Conservation (phyloP, 2,797 vertebrate genomes). For the Pipistrellus pipistrellus region DNA sequence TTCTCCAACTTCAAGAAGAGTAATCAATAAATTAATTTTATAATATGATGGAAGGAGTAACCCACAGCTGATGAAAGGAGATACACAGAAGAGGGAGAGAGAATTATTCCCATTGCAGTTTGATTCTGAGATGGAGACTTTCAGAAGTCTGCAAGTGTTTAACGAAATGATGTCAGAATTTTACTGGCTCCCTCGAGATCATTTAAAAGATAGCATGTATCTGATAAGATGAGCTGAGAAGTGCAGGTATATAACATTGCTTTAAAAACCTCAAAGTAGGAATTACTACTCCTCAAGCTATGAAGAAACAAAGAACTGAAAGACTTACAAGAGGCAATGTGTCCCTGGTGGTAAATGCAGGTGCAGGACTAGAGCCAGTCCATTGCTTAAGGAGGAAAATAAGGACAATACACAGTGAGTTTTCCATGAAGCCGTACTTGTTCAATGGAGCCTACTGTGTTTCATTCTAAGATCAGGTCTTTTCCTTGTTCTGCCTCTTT, state of each 20-base stretch:
- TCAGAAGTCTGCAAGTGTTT: slow-evolving; percentile 26
- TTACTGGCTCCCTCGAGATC: background rate
- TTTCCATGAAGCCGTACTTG: background rate
- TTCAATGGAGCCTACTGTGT: background rate
- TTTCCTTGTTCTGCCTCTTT: slow-evolving; percentile 13
- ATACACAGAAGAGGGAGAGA: background rate
- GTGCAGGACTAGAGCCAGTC: background rate
- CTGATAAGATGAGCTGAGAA: slow-evolving; percentile 11
- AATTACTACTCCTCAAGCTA: background rate
- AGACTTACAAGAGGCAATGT: background rate
- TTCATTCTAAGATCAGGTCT: slow-evolving; percentile 46
- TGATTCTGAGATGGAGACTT: background rate
- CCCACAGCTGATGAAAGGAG: slow-evolving; percentile 1
- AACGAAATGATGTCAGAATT: slow-evolving; percentile 15
- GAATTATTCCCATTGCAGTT: background rate
- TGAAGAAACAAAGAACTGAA: background rate
- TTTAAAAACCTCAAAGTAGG: slow-evolving; percentile 10
- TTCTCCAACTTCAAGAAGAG: slow-evolving; percentile 45
- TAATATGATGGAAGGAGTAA: background rate
- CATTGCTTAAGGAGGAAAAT: background rate
- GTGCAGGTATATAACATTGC: background rate
- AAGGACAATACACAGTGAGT: background rate
- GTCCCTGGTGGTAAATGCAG: background rate
- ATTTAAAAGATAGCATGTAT: slow-evolving; percentile 13
- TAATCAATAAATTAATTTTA: slow-evolving; percentile 35